Percentiles rank a stretch among this genome's conserved stretches.
These are phyloP conservation scores for Brachyhypopomus occidentalis DNA, from an alignment of 2,113 vertebrate genomes.

Conservation along the genomic window DNA sequence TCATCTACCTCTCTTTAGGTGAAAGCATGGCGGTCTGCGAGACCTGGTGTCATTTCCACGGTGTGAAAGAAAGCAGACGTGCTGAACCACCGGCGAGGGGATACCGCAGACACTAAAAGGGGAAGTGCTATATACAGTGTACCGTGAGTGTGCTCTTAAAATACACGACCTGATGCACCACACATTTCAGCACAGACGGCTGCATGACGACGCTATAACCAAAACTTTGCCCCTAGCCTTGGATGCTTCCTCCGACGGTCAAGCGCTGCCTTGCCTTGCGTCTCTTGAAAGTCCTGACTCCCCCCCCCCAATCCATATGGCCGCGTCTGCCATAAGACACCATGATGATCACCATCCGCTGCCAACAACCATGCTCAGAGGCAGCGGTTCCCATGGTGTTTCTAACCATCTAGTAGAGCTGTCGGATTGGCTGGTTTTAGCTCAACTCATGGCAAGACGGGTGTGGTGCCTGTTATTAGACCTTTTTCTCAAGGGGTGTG, in stretches of 20 bases:
- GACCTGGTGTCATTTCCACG: not conserved
- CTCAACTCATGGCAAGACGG: too few species aligned
- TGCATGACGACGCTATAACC: not conserved
- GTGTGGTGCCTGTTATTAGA: too few species aligned
- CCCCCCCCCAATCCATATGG: slow-evolving; percentile 34
- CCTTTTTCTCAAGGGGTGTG: too few species aligned
- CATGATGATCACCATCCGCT: slow-evolving; percentile 33
- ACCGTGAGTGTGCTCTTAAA: not conserved
- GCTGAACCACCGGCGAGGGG: not conserved
- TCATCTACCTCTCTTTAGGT: not conserved
- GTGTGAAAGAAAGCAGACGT: not conserved
- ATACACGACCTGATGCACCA: not conserved
- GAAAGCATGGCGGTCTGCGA: not conserved
- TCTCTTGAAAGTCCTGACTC: too few species aligned
- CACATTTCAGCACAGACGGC: not conserved
- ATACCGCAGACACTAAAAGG: slow-evolving; percentile 9
- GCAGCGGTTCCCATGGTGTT: not conserved
- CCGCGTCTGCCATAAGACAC: slow-evolving; percentile 38
- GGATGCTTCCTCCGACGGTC: not conserved
- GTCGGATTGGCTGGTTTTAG: too few species aligned
- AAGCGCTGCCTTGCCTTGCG: too few species aligned
- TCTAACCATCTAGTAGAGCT: not conserved
- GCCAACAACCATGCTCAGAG: slow-evolving; percentile 11
- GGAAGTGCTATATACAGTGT: not conserved
- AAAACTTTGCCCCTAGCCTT: not conserved